Conservation (phyloP, 2,797 vertebrate species). For the Balearica regulorum region DNA sequence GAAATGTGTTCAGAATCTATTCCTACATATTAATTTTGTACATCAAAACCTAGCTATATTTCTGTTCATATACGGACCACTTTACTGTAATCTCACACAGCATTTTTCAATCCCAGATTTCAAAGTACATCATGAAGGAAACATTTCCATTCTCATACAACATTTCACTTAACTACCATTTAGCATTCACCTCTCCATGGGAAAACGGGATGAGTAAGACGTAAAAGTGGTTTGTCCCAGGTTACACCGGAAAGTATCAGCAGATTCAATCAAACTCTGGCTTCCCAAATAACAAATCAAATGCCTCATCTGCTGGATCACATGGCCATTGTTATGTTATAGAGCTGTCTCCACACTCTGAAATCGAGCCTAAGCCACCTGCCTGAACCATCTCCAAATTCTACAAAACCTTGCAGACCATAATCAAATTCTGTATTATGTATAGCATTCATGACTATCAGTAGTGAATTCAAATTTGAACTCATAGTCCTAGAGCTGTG, state of each 20-base stretch:
- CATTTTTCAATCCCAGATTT: neutral
- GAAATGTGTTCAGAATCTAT: neutral
- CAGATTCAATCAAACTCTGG: neutral
- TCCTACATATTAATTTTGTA: neutral
- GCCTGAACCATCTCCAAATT: neutral
- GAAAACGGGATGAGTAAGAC: neutral
- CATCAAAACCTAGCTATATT: neutral
- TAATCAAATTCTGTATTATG: neutral
- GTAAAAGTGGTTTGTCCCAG: neutral
- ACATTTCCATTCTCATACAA: neutral
- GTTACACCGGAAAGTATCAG: neutral
- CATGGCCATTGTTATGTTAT: neutral
- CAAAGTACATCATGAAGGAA: neutral
- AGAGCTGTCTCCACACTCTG: neutral
- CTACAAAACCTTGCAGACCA: neutral
- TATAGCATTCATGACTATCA: neutral
- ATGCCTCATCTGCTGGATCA: neutral
- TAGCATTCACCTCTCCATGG: neutral
- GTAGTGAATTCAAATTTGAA: neutral
- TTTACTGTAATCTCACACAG: neutral
- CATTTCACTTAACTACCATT: neutral
- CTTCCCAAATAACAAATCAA: neutral
- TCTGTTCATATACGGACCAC: neutral
- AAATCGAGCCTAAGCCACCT: neutral
- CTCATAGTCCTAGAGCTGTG: neutral